Percentiles rank a stretch among this genome's conserved stretches.
Conservation (phyloP, 2,888 invertebrate species). For the Parapristionchus giblindavisi region DNA sequence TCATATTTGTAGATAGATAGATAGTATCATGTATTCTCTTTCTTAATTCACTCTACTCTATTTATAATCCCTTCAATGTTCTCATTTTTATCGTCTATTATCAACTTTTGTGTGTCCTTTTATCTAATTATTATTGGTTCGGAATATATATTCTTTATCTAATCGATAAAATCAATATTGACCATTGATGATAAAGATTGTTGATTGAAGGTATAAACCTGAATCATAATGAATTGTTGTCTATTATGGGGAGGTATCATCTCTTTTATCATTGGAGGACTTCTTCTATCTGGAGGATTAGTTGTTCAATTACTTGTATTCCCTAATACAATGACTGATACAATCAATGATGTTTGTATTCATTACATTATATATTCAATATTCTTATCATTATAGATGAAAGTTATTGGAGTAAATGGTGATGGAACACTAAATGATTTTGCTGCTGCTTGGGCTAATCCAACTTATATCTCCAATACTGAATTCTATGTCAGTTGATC, state of each 20-base stretch:
- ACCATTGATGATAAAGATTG: too few species aligned
- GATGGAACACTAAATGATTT: slow-evolving; percentile 57
- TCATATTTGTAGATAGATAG: too few species aligned
- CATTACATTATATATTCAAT: neutral
- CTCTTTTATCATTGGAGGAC: slow-evolving; percentile 4
- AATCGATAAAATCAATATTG: too few species aligned
- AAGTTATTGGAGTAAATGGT: slow-evolving; percentile 52
- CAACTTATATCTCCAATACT: slow-evolving; percentile 17
- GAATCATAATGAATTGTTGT: too few species aligned
- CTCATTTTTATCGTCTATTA: too few species aligned
- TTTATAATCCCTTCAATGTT: too few species aligned
- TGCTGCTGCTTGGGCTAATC: slow-evolving; percentile 40
- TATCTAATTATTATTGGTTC: too few species aligned
- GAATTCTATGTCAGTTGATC: slow-evolving; percentile 24
- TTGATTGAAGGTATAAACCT: too few species aligned
- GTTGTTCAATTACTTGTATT: slow-evolving; percentile 53
- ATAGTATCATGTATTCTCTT: too few species aligned
- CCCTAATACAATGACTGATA: slow-evolving; percentile 46
- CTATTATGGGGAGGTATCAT: slow-evolving; percentile 12
- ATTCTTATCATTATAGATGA: slow-evolving; percentile 44
- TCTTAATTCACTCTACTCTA: too few species aligned
- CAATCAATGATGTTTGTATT: slow-evolving; percentile 49
- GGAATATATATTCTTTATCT: too few species aligned
- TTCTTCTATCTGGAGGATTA: slow-evolving; percentile 41
- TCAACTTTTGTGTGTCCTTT: too few species aligned